Conservation (phyloP, 2,797 vertebrate genomes). For the Amblyraja radiata region DNA sequence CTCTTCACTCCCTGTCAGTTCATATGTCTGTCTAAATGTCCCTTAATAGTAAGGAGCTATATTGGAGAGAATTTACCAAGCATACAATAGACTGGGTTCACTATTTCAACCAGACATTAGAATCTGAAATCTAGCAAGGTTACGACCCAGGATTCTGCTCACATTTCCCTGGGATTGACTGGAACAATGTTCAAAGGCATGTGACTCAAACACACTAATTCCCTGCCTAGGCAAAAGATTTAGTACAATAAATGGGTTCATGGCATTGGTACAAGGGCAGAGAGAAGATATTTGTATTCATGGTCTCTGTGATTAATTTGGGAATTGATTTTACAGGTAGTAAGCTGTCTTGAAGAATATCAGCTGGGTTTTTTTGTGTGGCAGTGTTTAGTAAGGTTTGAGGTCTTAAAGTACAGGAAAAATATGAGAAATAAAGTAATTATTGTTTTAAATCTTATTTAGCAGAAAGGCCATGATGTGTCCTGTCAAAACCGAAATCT, state of each 20-base stretch:
- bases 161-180: neutral
- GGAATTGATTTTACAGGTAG: neutral
- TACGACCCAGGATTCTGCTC: neutral
- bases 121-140: neutral
- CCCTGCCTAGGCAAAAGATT: neutral
- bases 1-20: no score
- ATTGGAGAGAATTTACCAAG: neutral
- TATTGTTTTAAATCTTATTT: slow-evolving; percentile 32
- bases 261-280: neutral
- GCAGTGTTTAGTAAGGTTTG: neutral
- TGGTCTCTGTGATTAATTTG: neutral
- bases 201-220: neutral
- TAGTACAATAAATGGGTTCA: neutral
- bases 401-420: neutral
- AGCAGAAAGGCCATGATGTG: slow-evolving; percentile 41
- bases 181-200: neutral
- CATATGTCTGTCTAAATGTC: no score
- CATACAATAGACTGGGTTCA: neutral
- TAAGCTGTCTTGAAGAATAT: neutral
- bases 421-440: neutral
- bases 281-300: neutral
- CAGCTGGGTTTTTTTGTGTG: neutral
- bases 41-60: no score
- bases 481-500: slow-evolving; percentile 62
- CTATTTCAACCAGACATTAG: neutral